Evolutionary conservation across 1,140 invertebrate genomes (phyloP), one percentile per base, ranked within the genome.

Genomic region (Apis dorsata): DNA sequence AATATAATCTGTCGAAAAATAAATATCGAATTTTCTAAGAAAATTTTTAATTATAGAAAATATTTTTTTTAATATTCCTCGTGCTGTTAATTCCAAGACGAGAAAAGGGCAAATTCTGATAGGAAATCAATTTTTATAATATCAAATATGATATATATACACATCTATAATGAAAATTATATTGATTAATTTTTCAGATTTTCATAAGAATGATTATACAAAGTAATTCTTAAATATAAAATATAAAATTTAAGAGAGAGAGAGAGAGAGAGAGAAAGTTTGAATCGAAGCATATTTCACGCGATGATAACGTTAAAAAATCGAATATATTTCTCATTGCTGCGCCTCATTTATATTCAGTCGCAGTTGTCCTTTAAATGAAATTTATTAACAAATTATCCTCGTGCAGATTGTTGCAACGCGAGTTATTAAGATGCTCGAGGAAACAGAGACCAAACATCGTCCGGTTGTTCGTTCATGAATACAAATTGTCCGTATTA

Each of bases 361-460:
- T 9, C 24, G 12, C 24, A n/a, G 53, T 57, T 21, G 21, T 59
- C 21, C 24, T 44, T 12, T 60, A 49, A 74, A 74, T 74, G 53
- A 74, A 59, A 74, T 60, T 44, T 74, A 44, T 74, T 60, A 74
- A 72, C 28, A 72, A 72, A 72, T 57, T 57, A 72, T 72, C 17
- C 10, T 9, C 24, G n/a, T 28, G 24, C 53, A 19, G 10, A 7
- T 72, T 44, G 70, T 55, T 19, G 53, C 34, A 57, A 28, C 34
- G 28, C 21, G 44, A 60, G 17, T 44, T 21, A 60, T 74, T 60
- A 60, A 51, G 21, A 71, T 51, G 49, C 21, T 51, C n/a, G 1
- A 24, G 19, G 19, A 34, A 55, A 72, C 24, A 7, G 34, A 74
- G 55, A 59, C 28, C 55, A 44, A 59, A 44, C 19, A 57, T 60